phyloP scores from a whole-genome alignment of 2,888 invertebrate species.

The Drosophila atroscutellata region DNA sequence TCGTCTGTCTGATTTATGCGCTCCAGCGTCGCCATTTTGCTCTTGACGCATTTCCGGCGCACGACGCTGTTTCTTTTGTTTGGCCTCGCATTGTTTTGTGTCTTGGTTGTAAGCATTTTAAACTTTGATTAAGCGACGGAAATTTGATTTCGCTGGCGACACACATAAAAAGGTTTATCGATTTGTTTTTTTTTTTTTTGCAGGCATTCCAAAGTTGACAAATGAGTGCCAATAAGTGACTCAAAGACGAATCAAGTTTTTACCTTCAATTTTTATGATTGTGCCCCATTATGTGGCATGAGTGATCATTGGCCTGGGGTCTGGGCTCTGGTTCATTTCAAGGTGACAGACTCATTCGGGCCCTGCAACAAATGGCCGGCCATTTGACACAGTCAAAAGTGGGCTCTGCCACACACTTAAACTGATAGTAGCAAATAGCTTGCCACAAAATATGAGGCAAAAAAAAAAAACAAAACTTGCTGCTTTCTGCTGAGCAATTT shows the following conservation, averaged over 20 bases:
- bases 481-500: conserved; percentile 33
- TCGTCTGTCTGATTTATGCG: conserved; percentile 69
- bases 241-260: conserved; percentile 33
- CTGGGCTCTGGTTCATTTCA: conserved; percentile 51
- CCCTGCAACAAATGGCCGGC: conserved; percentile 73
- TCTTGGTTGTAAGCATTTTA: conserved; percentile 62
- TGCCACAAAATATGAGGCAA: conserved; percentile 38
- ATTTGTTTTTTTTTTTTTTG: conserved; percentile 32
- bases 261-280: conserved; percentile 48
- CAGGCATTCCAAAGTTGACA: conserved; percentile 61
- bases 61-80: conserved; percentile 56
- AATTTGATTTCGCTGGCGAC: conserved; percentile 70
- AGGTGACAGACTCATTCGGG: conserved; percentile 73
- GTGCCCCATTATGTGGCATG: conserved; percentile 51
- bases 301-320: conserved; percentile 27
- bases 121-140: conserved; percentile 74
- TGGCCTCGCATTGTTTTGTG: conserved; percentile 42
- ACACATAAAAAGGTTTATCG: conserved; percentile 56
- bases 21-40: conserved; percentile 61
- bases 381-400: conserved; percentile 73
- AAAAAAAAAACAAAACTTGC: conserved; percentile 4
- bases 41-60: conserved; percentile 73
- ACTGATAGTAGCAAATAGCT: conserved; percentile 51
- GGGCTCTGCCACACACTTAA: conserved; percentile 42
- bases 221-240: conserved; percentile 63